These are phyloP conservation scores for Poecilia gillii DNA, from an alignment of 2,797 vertebrate species.

Conservation along the genomic window DNA sequence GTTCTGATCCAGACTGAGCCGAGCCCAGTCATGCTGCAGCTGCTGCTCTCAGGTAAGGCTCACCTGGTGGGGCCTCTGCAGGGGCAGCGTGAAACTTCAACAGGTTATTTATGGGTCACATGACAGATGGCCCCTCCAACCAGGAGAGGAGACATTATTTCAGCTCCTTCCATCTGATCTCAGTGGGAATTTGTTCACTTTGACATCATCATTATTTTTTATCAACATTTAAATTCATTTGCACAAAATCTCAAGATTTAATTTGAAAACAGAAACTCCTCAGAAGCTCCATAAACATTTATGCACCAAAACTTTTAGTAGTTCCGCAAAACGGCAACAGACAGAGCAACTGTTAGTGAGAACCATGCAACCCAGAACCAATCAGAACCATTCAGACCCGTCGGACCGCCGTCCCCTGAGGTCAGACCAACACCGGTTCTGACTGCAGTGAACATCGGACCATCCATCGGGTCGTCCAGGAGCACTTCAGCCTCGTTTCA, in stretches of 20 bases:
- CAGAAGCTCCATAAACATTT: not conserved
- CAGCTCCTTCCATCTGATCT: not conserved
- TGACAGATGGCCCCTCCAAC: slow-evolving; percentile 33
- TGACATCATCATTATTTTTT: not conserved
- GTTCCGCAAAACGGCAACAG: not conserved
- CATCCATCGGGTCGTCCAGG: not conserved
- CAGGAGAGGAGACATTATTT: not conserved
- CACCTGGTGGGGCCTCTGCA: slow-evolving; percentile 81
- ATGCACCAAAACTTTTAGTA: not conserved
- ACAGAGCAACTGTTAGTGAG: slow-evolving; percentile 14
- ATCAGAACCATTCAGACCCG: slow-evolving; percentile 37
- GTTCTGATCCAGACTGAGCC: not conserved
- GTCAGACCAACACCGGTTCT: no score
- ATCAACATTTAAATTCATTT: not conserved
- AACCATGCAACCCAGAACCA: slow-evolving; percentile 18
- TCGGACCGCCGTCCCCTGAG: slow-evolving; percentile 41
- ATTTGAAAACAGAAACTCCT: not conserved
- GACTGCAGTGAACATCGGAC: not conserved
- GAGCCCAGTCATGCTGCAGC: slow-evolving; percentile 30
- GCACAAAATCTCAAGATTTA: not conserved
- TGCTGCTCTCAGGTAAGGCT: slow-evolving; percentile 47
- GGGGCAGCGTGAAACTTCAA: slow-evolving; percentile 77
- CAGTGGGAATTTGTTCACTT: not conserved
- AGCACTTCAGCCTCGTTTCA: not conserved
- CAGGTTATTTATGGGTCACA: slow-evolving; percentile 62